phyloP scores from a whole-genome alignment of 2,797 vertebrate genomes.

The Myripristis murdjan region DNA sequence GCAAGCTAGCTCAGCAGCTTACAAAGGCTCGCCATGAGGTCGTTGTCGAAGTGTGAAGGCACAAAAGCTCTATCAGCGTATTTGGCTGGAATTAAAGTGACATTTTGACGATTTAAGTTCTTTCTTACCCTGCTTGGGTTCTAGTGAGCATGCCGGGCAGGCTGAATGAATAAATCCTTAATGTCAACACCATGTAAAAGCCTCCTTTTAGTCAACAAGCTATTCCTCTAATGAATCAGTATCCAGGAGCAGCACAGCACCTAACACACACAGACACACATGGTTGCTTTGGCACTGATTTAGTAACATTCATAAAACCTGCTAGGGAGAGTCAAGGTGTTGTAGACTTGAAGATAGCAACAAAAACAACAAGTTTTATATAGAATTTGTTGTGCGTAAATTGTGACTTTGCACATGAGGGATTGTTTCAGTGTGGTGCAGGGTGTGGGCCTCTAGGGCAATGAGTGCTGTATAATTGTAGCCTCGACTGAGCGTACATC shows the following conservation, averaged over 20 bases:
- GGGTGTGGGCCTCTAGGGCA: constrained; percentile 49
- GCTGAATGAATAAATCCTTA: constrained; percentile 63
- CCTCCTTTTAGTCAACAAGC: constrained; percentile 65
- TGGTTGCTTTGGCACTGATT: constrained; percentile 48
- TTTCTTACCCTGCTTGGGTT: constrained; percentile 36
- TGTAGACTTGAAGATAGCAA: constrained; percentile 21
- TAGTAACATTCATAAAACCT: constrained; percentile 34
- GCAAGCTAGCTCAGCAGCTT: constrained; percentile 71
- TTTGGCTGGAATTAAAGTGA: constrained; percentile 71
- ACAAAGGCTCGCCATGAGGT: constrained; percentile 60
- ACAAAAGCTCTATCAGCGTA: constrained; percentile 71
- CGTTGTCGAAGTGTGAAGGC: constrained; percentile 61
- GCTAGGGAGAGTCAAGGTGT: constrained; percentile 20
- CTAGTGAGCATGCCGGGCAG: constrained; percentile 48
- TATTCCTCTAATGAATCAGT: constrained; percentile 71
- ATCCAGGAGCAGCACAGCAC: constrained; percentile 34
- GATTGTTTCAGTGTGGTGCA: constrained; percentile 36
- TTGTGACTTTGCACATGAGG: constrained; percentile 33
- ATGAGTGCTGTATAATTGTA: constrained; percentile 51
- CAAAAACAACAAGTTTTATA: constrained; percentile 24
- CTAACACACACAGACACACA: constrained; percentile 18
- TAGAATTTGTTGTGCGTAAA: constrained; percentile 29
- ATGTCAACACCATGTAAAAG: constrained; percentile 69
- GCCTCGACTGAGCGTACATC: constrained; percentile 37
- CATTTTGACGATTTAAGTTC: constrained; percentile 72